A percentile compares a stretch with the other conserved stretches of the same genome.
Conservation (phyloP, 1,140 invertebrate genomes). For the Hydropsyche tenuis region DNA sequence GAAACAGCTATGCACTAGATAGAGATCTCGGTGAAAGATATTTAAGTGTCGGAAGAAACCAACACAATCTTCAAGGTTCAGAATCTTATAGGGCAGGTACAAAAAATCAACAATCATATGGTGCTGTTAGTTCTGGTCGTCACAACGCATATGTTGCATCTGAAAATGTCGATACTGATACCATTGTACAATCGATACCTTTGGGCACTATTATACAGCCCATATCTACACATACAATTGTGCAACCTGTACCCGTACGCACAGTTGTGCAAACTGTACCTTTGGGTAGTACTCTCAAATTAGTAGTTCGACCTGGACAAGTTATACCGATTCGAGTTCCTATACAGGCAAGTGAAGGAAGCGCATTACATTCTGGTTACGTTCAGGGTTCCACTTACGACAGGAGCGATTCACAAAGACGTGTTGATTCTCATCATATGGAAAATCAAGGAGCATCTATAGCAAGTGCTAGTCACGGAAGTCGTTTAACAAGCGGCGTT, state of each 20-base stretch:
- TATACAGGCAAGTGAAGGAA: neutral
- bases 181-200: neutral
- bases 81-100: neutral
- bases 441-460: neutral
- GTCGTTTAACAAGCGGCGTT: neutral
- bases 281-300: neutral
- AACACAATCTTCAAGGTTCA: neutral
- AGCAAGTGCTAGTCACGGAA: neutral
- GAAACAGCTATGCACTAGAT: too few relatives aligned
- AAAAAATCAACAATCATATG: neutral
- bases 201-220: too few relatives aligned
- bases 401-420: neutral
- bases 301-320: slow-evolving; percentile 29
- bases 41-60: neutral
- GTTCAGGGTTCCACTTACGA: neutral
- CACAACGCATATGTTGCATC: neutral
- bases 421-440: neutral
- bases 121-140: neutral
- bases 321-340: neutral
- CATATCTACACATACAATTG: neutral
- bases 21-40: neutral
- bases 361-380: neutral
- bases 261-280: neutral
- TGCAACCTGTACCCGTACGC: neutral
- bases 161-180: neutral